Evolutionary conservation across 2,113 vertebrate species (phyloP).

Genomic region (Pitta sordida): DNA sequence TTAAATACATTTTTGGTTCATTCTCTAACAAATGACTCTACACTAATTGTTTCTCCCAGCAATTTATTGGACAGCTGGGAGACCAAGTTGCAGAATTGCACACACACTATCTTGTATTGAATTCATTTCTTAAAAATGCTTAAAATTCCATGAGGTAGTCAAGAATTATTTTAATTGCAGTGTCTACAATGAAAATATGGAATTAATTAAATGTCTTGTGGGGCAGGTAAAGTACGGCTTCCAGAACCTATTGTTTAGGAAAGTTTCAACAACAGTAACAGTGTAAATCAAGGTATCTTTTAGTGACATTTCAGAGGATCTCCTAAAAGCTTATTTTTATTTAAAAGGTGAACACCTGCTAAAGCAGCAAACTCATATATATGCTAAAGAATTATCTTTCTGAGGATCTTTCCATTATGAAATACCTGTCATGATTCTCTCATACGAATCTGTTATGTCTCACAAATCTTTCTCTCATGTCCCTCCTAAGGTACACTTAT

Average conservation of each 20-base stretch:
- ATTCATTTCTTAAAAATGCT: constrained; percentile 54
- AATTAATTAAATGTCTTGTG: constrained; percentile 52
- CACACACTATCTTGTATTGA: neutral
- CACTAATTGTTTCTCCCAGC: constrained; percentile 63
- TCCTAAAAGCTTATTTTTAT: constrained; percentile 66
- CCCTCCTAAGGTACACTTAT: constrained; percentile 45
- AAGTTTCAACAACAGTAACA: constrained; percentile 41
- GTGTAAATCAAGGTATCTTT: constrained; percentile 65
- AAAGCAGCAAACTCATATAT: constrained; percentile 38
- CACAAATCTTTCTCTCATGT: constrained; percentile 53
- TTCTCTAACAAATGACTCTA: constrained; percentile 67
- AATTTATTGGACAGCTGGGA: constrained; percentile 59
- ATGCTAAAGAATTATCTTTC: constrained; percentile 53
- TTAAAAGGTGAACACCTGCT: constrained; percentile 60
- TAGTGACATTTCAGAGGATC: constrained; percentile 54
- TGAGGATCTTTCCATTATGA: constrained; percentile 46
- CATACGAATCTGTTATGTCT: constrained; percentile 41
- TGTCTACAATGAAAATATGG: constrained; percentile 61
- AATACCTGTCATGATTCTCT: constrained; percentile 54
- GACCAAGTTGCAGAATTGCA: neutral
- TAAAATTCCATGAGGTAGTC: constrained; percentile 58
- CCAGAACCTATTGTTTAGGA: constrained; percentile 44
- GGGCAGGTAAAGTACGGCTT: constrained; percentile 42
- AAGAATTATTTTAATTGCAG: constrained; percentile 65
- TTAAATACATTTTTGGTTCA: constrained; percentile 58